These are phyloP conservation scores for Dryas iulia DNA, from an alignment of 1,140 invertebrate genomes.

Conservation along the genomic window DNA sequence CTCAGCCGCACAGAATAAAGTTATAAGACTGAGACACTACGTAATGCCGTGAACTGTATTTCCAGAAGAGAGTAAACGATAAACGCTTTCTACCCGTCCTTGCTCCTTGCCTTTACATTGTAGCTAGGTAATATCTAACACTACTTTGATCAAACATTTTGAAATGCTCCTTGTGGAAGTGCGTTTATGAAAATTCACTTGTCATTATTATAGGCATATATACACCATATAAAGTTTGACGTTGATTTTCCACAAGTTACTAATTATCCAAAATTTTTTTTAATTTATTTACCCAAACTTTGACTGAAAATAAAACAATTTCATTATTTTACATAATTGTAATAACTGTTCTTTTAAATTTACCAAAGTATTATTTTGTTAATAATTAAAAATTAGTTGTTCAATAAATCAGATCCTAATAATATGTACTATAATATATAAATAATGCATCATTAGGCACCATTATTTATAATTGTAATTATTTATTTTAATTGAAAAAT, in stretches of 20 bases:
- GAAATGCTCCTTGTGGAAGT: conserved; percentile 68
- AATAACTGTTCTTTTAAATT: too few species aligned
- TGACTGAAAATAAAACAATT: conserved; percentile 19
- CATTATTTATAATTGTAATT: not conserved
- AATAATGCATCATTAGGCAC: too few species aligned
- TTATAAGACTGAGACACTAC: conserved; percentile 77
- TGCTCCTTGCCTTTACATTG: conserved; percentile 78
- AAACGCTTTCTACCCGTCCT: conserved; percentile 79
- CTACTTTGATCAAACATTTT: conserved; percentile 59
- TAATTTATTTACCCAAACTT: conserved; percentile 41
- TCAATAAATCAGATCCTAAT: not conserved
- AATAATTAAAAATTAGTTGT: not conserved
- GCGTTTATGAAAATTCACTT: conserved; percentile 60
- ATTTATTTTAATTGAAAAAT: not conserved
- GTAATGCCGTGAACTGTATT: conserved; percentile 75
- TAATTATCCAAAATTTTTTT: conserved; percentile 35
- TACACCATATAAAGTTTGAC: conserved; percentile 47
- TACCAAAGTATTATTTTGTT: not conserved
- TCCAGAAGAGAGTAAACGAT: conserved; percentile 73
- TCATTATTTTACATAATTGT: not conserved
- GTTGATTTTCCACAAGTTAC: conserved; percentile 32
- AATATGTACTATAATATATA: not conserved
- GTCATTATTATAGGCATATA: conserved; percentile 42
- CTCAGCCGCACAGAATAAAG: conserved; percentile 61
- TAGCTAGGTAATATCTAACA: conserved; percentile 74